These are phyloP conservation scores for Electrona antarctica DNA, from an alignment of 2,113 vertebrate species.

Conservation along the genomic window DNA sequence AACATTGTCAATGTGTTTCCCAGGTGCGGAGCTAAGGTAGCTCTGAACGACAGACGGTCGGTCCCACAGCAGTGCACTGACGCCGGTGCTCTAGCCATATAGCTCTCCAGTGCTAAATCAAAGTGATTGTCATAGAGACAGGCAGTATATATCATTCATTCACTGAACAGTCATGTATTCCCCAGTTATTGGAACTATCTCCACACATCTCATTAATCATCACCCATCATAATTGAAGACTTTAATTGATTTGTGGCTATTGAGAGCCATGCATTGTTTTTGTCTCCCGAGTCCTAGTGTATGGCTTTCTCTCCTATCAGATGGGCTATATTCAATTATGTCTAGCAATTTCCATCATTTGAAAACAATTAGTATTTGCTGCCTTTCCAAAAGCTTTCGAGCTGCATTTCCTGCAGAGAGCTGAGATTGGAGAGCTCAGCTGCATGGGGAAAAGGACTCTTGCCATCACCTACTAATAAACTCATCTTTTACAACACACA, in stretches of 20 bases:
- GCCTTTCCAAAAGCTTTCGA: background rate
- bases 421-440: background rate
- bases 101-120: slow-evolving; percentile 39
- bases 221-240: slow-evolving; percentile 1
- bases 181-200: slow-evolving; percentile 36
- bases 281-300: slow-evolving; percentile 3
- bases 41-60: slow-evolving; percentile 9
- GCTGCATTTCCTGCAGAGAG: background rate
- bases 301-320: slow-evolving; percentile 17
- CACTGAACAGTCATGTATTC: background rate
- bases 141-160: slow-evolving; percentile 22
- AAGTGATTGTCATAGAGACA: slow-evolving; percentile 38
- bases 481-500: slow-evolving; percentile 26
- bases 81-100: background rate
- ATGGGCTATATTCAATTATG: slow-evolving; percentile 15
- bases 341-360: background rate
- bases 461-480: slow-evolving; percentile 31
- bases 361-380: background rate
- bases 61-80: slow-evolving; percentile 1
- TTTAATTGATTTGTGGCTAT: slow-evolving; percentile 6
- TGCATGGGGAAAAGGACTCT: slow-evolving; percentile 17
- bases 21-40: slow-evolving; percentile 56
- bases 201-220: slow-evolving; percentile 25
- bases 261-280: slow-evolving; percentile 16
- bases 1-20: slow-evolving; percentile 50